Base-by-base conservation (phyloP, 2,888 invertebrate species). In the Gymnocheta viridis region DNA sequence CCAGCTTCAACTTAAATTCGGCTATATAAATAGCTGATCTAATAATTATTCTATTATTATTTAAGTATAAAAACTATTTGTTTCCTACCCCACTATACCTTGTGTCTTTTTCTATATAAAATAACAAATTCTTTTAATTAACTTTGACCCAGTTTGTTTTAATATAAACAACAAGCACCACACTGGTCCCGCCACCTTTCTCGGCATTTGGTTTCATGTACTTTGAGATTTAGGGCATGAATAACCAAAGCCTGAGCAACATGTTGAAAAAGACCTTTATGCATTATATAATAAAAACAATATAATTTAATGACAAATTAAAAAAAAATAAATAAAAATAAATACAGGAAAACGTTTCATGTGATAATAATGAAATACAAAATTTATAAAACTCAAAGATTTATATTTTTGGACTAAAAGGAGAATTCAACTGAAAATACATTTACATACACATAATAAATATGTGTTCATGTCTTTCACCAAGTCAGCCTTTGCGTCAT, bases 71-170 rank as follows among this genome's bases (percentile, higher is more conserved):
- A n/a, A n/a, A n/a, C n/a, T n/a, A n/a, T n/a, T n/a, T n/a, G n/a
- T n/a, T n/a, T n/a, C n/a, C n/a, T n/a, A n/a, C n/a, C n/a, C n/a
- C n/a, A n/a, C n/a, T n/a, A n/a, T n/a, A n/a, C n/a, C n/a, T n/a
- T n/a, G n/a, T n/a, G n/a, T n/a, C n/a, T n/a, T n/a, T n/a, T n/a
- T n/a, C n/a, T n/a, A n/a, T n/a, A n/a, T n/a, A n/a, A n/a, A 10
- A 22, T 10, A 10, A 10, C 22, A 64, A 77, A 62, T 54, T 51
- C 77, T 74, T 74, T 79, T 83, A 83, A 83, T 80, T 83, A 80
- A 83, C 80, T 80, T 83, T 82, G 80, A 80, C 80, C 80, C 38
- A 83, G 49, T 80, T 80, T 72, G 29, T 41, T 66, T 41, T 12
- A 38, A 19, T 22, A 29, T 32, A 60, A 69, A 78, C 41, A 60